phyloP scores from a whole-genome alignment of 1,140 invertebrate species.

The Trichoplusia ni region DNA sequence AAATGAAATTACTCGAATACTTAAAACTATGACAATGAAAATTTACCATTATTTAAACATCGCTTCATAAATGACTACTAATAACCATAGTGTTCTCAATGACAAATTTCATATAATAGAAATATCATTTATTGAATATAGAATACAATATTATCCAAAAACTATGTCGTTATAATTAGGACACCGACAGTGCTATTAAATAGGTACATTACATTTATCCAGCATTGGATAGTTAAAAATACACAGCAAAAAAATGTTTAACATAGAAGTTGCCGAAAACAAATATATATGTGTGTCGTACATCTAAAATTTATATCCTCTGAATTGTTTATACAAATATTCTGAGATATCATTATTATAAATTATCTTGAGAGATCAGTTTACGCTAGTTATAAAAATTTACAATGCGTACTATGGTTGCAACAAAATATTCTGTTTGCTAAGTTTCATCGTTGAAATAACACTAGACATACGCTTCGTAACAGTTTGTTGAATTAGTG shows the following conservation, averaged over 20 bases:
- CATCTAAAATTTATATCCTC: conserved; percentile 72
- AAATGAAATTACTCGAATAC: conserved; percentile 75
- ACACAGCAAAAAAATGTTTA: conserved; percentile 63
- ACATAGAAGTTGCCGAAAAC: conserved; percentile 70
- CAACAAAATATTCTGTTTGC: conserved; percentile 59
- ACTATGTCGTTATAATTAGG: conserved; percentile 76
- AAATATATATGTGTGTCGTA: conserved; percentile 67
- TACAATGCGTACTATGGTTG: conserved; percentile 73
- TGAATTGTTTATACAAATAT: conserved; percentile 78
- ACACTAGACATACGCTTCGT: conserved; percentile 59
- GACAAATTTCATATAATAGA: conserved; percentile 79
- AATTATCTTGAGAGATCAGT: conserved; percentile 81
- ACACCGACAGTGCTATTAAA: conserved; percentile 74
- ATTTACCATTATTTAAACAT: conserved; percentile 74
- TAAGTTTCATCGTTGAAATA: conserved; percentile 61
- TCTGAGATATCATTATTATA: conserved; percentile 78
- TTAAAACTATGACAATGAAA: conserved; percentile 80
- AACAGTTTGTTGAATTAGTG: conserved; percentile 57
- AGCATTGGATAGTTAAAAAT: conserved; percentile 64
- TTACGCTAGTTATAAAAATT: conserved; percentile 80
- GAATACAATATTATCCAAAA: conserved; percentile 80
- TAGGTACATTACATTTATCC: conserved; percentile 72
- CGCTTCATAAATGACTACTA: conserved; percentile 76
- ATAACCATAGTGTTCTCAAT: conserved; percentile 74
- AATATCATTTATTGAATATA: conserved; percentile 80